Conservation (phyloP, 2,113 vertebrate species). For the Oryzias melastigma region DNA sequence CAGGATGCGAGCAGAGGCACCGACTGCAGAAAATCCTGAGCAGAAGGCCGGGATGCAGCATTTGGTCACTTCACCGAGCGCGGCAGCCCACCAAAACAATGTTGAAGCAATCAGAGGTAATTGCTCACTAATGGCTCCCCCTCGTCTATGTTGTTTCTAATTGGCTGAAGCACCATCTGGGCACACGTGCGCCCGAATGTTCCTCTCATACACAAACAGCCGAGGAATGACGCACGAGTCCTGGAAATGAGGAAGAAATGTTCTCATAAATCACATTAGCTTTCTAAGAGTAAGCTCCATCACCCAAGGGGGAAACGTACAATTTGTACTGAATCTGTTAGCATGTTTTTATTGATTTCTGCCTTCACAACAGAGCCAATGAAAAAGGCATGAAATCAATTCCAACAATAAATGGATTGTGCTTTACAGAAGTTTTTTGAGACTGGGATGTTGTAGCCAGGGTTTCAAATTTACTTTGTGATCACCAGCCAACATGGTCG, state of each 20-base stretch:
- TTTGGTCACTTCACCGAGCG: slow-evolving; percentile 74
- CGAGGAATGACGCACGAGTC: slow-evolving; percentile 10
- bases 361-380: slow-evolving; percentile 1
- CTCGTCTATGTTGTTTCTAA: slow-evolving; percentile 66
- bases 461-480: no score
- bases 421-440: neutral
- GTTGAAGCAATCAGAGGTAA: slow-evolving; percentile 74
- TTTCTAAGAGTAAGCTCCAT: neutral
- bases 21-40: neutral
- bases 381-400: slow-evolving; percentile 17
- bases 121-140: slow-evolving; percentile 72
- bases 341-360: slow-evolving; percentile 43
- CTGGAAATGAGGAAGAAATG: slow-evolving; percentile 3
- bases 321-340: slow-evolving; percentile 17
- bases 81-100: slow-evolving; percentile 73
- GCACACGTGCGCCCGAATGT: slow-evolving; percentile 19
- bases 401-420: slow-evolving; percentile 21
- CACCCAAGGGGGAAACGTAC: slow-evolving; percentile 10
- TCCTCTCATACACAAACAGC: slow-evolving; percentile 17
- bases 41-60: slow-evolving; percentile 42
- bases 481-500: no score
- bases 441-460: no score
- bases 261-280: slow-evolving; percentile 8
- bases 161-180: slow-evolving; percentile 68
- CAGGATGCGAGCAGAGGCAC: neutral